Conservation (phyloP, 2,797 vertebrate genomes). For the Aphelocoma californica region DNA sequence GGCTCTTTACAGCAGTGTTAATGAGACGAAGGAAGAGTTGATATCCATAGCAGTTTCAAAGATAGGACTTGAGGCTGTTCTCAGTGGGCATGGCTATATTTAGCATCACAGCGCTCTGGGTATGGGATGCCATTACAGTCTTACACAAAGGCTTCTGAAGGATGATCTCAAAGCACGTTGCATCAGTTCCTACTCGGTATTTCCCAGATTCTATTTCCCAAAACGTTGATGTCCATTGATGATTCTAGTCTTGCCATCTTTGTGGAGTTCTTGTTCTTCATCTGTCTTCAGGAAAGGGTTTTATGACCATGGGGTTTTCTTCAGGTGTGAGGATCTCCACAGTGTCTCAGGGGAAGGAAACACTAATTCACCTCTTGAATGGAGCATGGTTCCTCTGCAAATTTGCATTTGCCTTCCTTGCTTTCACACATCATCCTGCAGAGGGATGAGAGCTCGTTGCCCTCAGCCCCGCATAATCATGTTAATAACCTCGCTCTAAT, state of each 20-base stretch:
- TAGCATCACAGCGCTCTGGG: neutral
- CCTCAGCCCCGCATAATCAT: neutral
- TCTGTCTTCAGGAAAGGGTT: neutral
- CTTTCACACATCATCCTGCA: neutral
- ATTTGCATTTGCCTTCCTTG: neutral
- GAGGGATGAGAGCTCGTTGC: neutral
- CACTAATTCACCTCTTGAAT: neutral
- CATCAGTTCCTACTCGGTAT: neutral
- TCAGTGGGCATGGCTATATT: neutral
- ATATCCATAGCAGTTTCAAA: neutral
- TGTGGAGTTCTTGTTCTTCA: neutral
- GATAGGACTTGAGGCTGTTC: neutral
- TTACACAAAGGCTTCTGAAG: neutral
- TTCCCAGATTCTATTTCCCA: neutral
- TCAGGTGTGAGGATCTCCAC: neutral
- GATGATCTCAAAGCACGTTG: neutral
- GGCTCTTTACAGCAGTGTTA: constrained; percentile 36
- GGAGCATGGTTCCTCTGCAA: neutral
- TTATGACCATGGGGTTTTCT: neutral
- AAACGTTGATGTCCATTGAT: neutral
- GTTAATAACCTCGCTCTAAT: neutral
- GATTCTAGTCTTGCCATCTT: neutral
- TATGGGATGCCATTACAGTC: neutral
- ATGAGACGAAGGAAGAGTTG: constrained; percentile 28
- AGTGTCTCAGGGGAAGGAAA: neutral